Evolutionary conservation across 2,888 invertebrate genomes (phyloP), one percentile per base, ranked within the genome.

Genomic region (Cotesia congregata): DNA sequence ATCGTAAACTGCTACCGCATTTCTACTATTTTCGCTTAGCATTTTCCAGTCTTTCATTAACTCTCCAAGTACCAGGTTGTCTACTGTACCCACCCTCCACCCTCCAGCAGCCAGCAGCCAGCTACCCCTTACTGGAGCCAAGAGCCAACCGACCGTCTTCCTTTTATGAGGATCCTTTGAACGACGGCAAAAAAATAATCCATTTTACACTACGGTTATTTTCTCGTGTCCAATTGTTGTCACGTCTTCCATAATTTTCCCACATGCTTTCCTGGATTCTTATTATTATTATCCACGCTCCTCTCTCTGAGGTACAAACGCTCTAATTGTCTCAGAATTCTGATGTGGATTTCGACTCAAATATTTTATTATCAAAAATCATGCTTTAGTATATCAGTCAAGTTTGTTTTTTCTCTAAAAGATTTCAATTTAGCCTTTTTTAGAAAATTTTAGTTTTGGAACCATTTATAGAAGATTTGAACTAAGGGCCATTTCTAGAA

Each of bases 1-100:
- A 50, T 50, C 50, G 50, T 50, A 50, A 50, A 50, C 9, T 50
- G 9, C 9, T 50, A 50, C 50, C 7, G 50, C 12, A 50, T 50
- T 50, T 50, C 7, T 50, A 50, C 50, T 50, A 50, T 50, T 50
- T 50, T 50, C 50, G 50, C 50, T 50, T 50, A 50, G 50, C 50
- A 50, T 50, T 50, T 50, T 50, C 50, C 50, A 50, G 50, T 50
- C 50, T 50, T 50, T 50, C 50, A 50, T 50, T 50, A 50, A 50
- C 50, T 50, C 50, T 50, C 50, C 50, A 50, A 50, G 50, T 50
- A 50, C 50, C 50, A 50, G 50, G 9, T 50, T 30, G 30, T 30
- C 30, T 30, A 30, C 30, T 30, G 3, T 30, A 3, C 50, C 50
- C 50, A 50, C 9, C 50, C 50, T 12, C 50, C 7, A 12, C 1